Percentiles rank a stretch among this genome's conserved stretches.
These are phyloP conservation scores for Phaenicophaeus curvirostris DNA, from an alignment of 2,797 vertebrate genomes.

Conservation along the genomic window DNA sequence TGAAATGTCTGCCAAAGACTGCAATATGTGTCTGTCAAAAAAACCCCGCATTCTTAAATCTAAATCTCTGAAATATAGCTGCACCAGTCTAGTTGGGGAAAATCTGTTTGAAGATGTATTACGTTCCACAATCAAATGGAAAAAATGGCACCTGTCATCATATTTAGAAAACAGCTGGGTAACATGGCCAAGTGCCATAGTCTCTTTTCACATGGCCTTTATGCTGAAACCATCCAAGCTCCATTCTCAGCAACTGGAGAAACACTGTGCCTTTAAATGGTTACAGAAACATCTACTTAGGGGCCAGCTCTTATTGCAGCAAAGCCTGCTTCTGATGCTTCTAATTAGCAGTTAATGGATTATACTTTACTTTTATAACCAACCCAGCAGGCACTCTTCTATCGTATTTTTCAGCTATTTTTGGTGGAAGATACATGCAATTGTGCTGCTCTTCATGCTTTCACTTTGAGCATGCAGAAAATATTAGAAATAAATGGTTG, in stretches of 20 bases:
- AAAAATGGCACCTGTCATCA: slow-evolving; percentile 80
- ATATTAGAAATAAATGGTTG: slow-evolving; percentile 31
- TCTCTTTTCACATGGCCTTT: slow-evolving; percentile 73
- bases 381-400: slow-evolving; percentile 42
- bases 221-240: slow-evolving; percentile 70
- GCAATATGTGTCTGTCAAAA: background rate
- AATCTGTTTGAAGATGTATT: slow-evolving; percentile 85
- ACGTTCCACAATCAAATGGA: slow-evolving; percentile 82
- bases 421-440: slow-evolving; percentile 23
- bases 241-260: slow-evolving; percentile 69
- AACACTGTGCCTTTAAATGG: slow-evolving; percentile 73
- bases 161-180: slow-evolving; percentile 79
- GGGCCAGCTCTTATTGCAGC: slow-evolving; percentile 66
- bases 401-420: slow-evolving; percentile 64
- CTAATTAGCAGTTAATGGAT: slow-evolving; percentile 73
- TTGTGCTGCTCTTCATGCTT: slow-evolving; percentile 20
- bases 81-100: slow-evolving; percentile 66
- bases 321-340: slow-evolving; percentile 69
- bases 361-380: slow-evolving; percentile 66
- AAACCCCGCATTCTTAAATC: slow-evolving; percentile 20
- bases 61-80: slow-evolving; percentile 72
- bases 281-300: slow-evolving; percentile 64
- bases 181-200: slow-evolving; percentile 76
- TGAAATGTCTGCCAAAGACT: slow-evolving; percentile 29
- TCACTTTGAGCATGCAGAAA: slow-evolving; percentile 32